Percentiles rank a stretch among this genome's conserved stretches.
Evolutionary conservation across 2,113 vertebrate genomes (phyloP).

Genomic region (Spilogale gracilis): DNA sequence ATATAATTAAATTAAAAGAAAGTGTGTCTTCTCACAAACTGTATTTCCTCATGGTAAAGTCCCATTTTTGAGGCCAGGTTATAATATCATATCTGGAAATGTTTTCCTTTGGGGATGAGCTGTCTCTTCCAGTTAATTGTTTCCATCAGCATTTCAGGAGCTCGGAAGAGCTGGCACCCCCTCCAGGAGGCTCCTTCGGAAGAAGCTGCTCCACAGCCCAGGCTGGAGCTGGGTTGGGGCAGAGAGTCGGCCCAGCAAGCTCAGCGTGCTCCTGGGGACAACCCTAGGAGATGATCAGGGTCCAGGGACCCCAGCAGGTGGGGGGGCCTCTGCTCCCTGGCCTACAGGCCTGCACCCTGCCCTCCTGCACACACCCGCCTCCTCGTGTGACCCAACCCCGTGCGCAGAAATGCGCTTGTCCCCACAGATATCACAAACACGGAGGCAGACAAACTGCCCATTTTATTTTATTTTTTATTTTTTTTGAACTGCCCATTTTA

Average conservation of each 20-base stretch:
- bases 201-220: background rate
- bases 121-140: conserved; percentile 83
- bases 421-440: background rate
- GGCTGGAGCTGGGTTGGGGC: background rate
- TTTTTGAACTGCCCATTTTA: too few species aligned
- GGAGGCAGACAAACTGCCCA: background rate
- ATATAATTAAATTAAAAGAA: conserved; percentile 87
- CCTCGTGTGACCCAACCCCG: background rate
- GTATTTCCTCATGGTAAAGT: conserved; percentile 83
- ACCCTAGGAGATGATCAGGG: background rate
- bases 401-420: background rate
- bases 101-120: conserved; percentile 83
- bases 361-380: background rate
- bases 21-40: conserved; percentile 85
- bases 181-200: background rate
- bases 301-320: background rate
- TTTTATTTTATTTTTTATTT: background rate
- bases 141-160: conserved; percentile 74
- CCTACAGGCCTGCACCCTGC: fast-evolving
- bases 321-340: background rate
- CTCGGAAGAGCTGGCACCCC: background rate
- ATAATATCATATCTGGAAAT: conserved; percentile 83
- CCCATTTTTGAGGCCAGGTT: conserved; percentile 84
- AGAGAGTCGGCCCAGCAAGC: background rate
- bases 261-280: background rate